Base-by-base conservation (phyloP, 2,888 invertebrate species). In the Trachelus troglodyta region DNA sequence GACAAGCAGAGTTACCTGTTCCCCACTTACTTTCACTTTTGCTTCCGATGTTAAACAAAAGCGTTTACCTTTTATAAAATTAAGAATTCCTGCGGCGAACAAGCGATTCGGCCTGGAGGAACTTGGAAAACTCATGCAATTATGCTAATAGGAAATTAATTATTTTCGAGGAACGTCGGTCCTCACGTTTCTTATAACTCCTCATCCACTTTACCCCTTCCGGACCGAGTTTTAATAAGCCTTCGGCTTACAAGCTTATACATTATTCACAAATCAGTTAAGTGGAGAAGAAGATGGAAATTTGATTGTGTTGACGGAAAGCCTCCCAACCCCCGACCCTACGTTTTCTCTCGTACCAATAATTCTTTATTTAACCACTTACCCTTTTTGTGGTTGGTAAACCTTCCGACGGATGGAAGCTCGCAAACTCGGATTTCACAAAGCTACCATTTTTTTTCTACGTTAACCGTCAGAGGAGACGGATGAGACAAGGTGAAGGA, bases 181-280 rank as follows among this genome's bases (percentile, higher is more conserved):
- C 34, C 71, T 71, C 71, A 34, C 71, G 31, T 71, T 34, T 71
- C 9, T 33, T 71, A 23, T 71, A 71, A 71, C 34, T 34, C 71
- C 12, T 71, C 71, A 71, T 71, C 12, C 71, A 71, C 71, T 33
- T 71, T 31, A 56, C 56, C 23, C 33, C 31, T 33, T 34, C 71
- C 33, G 31, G 33, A 71, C 31, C 1, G 33, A 71, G 12, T 71
- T 34, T 34, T 76, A 78, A 78, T 68, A 74, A 78, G 76, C 76
- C 73, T 75, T 73, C 73, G 73, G 76, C 68, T 76, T 76, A 73
- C 69, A 33, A 34, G 40, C 79, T 81, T 74, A 76, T 80, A 77
- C 79, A 83, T 83, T 80, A 83, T 82, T 83, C 83, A 82, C 75
- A 75, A 73, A 80, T 80, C 77, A 77, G 78, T 79, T 78, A 71